Evolutionary conservation across 2,797 vertebrate species (phyloP), one percentile per base, ranked within the genome.

Genomic region (Acanthurus leucopareius): DNA sequence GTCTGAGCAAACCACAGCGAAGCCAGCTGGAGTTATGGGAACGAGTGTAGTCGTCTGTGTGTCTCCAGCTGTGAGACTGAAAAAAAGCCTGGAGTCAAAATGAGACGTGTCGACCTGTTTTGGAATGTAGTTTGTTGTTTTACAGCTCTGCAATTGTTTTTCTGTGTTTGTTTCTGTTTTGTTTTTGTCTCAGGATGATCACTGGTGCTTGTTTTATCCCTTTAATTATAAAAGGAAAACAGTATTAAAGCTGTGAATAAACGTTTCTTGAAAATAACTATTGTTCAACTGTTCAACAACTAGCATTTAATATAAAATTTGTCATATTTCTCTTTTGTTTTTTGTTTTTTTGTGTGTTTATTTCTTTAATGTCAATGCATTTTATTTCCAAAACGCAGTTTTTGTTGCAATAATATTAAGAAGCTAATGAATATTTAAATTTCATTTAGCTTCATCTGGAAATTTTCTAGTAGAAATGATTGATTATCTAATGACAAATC

Each of bases 1-100:
- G 58, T 73, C 20, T 53, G 66, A n/a, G 28, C 28, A 22, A 80
- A 67, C 56, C 77, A 22, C 35, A 44, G 20, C 53, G 10, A 54
- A n/a, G 20, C 20, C 16, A 52, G 2, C 48, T 49, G 65, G 42
- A 53, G 28, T 35, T 11, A 9, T 19, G 5, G 22, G 14, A 35
- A 35, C 7, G 32, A 35, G 5, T 35, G 1, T 19, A 42, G 42
- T 38, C 22, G 38, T 40, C 8, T 35, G 48, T 63, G 42, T 59
- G 48, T 52, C 51, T 69, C 45, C 60, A 58, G 32, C 28, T 63
- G 20, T 10, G 4, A 73, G 35, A 51, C 17, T 52, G 14, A 35
- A 17, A 62, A 45, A 35, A 35, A 35, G 32, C 32, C 32, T 35
- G 32, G 19, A 42, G 42, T n/a, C n/a, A 25, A 62, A 19, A 11